phyloP scores from a whole-genome alignment of 2,113 vertebrate genomes.

The Cyprinus carpio region DNA sequence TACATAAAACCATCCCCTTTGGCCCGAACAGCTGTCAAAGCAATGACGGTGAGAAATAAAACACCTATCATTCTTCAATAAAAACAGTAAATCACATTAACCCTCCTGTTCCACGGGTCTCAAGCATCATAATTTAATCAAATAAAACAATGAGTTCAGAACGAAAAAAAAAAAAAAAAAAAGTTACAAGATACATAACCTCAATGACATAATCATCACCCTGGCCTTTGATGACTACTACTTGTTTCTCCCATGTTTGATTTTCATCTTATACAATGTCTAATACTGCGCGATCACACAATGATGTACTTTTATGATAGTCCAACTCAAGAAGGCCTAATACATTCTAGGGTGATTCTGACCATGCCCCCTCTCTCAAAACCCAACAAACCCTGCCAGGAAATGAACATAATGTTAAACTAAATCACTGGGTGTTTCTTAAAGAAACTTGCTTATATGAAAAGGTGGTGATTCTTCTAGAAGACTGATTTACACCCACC shows the following conservation, averaged over 20 bases:
- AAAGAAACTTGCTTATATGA: conserved; percentile 20
- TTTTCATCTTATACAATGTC: conserved; percentile 31
- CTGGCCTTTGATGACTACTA: not conserved
- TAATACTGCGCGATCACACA: conserved; percentile 59
- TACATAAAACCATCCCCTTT: conserved; percentile 70
- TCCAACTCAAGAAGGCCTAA: conserved; percentile 33
- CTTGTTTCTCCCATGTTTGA: not conserved
- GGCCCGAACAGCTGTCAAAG: conserved; percentile 71
- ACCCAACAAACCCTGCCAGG: not conserved
- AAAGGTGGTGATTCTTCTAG: not conserved
- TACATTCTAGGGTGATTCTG: conserved; percentile 45
- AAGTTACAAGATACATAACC: not conserved
- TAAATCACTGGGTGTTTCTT: not conserved
- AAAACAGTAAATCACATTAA: conserved; percentile 57
- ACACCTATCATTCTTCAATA: conserved; percentile 57
- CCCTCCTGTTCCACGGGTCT: conserved; percentile 57
- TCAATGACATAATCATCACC: not conserved
- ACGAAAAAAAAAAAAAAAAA: too few relatives aligned
- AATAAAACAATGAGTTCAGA: conserved; percentile 39
- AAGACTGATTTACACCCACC: not conserved
- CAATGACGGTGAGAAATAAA: conserved; percentile 60
- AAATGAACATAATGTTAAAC: not conserved
- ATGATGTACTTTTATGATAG: not conserved
- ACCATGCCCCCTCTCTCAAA: not conserved
- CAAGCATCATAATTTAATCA: conserved; percentile 58